phyloP scores from a whole-genome alignment of 2,797 vertebrate genomes.

The Cyprinodon diabolis region DNA sequence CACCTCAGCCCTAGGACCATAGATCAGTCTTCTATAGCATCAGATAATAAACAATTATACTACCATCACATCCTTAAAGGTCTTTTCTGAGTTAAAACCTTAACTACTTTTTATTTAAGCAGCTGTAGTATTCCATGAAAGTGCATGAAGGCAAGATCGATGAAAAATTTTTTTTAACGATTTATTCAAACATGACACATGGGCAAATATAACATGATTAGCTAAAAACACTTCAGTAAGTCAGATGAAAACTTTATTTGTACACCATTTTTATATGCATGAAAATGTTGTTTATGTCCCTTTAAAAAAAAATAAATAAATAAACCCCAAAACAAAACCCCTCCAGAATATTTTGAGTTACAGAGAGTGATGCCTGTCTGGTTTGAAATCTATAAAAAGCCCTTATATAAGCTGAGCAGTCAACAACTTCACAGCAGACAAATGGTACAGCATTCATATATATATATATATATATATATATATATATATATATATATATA shows the following conservation, averaged over 20 bases:
- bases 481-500: too few species aligned
- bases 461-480: conserved; percentile 72
- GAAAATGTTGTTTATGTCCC: conserved; percentile 64
- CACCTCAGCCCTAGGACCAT: too few species aligned
- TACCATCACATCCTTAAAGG: too few species aligned
- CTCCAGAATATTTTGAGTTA: conserved; percentile 62
- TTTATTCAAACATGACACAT: conserved; percentile 75
- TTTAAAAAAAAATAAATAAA: conserved; percentile 56
- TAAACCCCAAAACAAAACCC: conserved; percentile 45
- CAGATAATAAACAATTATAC: too few species aligned
- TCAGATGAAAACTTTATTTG: conserved; percentile 70
- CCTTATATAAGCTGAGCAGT: conserved; percentile 83
- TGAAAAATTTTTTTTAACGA: conserved; percentile 61
- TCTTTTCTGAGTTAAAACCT: too few species aligned
- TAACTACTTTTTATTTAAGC: background rate
- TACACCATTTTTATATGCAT: conserved; percentile 69
- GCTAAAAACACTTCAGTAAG: conserved; percentile 64
- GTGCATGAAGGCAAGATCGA: conserved; percentile 11
- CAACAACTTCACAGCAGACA: conserved; percentile 78
- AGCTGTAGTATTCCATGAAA: background rate
- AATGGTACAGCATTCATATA: conserved; percentile 76
- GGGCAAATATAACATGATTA: conserved; percentile 62
- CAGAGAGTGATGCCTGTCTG: conserved; percentile 72
- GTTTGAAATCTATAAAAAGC: conserved; percentile 81
- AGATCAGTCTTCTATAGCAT: background rate